These are phyloP conservation scores for Columba livia DNA, from an alignment of 2,113 vertebrate genomes.

Conservation along the genomic window DNA sequence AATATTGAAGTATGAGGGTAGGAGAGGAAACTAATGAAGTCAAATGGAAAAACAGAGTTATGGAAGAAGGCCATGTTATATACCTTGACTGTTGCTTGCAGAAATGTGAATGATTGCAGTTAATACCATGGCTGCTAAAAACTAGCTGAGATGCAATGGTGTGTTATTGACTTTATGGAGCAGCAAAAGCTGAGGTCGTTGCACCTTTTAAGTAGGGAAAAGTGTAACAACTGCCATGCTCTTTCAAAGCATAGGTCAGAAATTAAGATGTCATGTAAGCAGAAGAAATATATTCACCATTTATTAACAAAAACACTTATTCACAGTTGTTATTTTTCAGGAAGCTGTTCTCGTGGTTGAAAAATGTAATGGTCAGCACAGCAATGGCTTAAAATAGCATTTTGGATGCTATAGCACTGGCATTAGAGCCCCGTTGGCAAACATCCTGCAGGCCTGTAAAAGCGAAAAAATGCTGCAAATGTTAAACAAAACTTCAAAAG, in stretches of 20 bases:
- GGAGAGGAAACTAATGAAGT: background rate
- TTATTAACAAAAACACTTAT: background rate
- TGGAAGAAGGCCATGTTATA: background rate
- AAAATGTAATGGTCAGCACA: constrained; percentile 58
- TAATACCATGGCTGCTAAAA: background rate
- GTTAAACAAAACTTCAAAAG: background rate
- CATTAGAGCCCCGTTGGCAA: background rate
- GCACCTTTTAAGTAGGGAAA: background rate
- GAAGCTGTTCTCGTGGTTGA: constrained; percentile 49
- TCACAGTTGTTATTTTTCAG: background rate
- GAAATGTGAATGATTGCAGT: background rate
- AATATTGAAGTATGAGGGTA: background rate
- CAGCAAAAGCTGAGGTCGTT: background rate
- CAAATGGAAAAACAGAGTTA: background rate
- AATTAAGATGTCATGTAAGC: background rate
- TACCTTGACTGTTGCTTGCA: background rate
- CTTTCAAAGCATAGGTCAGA: background rate
- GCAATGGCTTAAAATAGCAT: constrained; percentile 50
- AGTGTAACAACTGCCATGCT: background rate
- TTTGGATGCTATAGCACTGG: constrained; percentile 30
- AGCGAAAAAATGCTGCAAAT: background rate
- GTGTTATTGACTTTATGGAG: background rate
- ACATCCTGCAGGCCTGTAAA: background rate
- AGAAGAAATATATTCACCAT: background rate
- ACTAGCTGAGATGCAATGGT: background rate